phyloP scores from a whole-genome alignment of 2,113 vertebrate species.

The Neotragus moschatus region DNA sequence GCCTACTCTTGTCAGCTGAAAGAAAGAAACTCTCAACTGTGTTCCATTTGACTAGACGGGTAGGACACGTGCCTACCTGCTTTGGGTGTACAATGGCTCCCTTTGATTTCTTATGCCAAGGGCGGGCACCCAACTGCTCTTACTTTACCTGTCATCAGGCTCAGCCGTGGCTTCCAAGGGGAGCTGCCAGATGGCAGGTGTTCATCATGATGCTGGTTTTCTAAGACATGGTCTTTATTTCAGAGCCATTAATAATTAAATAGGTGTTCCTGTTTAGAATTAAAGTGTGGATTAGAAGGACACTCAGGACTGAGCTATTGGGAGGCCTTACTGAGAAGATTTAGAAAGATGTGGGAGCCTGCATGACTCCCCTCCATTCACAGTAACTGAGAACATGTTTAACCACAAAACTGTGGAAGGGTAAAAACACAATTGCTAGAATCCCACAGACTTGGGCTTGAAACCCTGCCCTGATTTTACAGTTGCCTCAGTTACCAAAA shows the following conservation, averaged over 20 bases:
- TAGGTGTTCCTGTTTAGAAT: not conserved
- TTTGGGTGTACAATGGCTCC: not conserved
- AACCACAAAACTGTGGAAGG: not conserved
- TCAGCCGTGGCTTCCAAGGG: not conserved
- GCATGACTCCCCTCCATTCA: not conserved
- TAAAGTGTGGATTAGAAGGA: not conserved
- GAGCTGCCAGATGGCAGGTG: not conserved
- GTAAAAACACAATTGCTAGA: not conserved
- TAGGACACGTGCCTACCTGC: not conserved
- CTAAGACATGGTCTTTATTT: not conserved
- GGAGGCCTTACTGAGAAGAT: not conserved
- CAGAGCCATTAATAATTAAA: not conserved
- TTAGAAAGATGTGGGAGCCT: not conserved
- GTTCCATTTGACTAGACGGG: not conserved
- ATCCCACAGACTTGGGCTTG: not conserved
- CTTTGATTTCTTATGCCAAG: not conserved
- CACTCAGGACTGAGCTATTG: not conserved
- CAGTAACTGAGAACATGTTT: not conserved
- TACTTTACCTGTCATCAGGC: not conserved
- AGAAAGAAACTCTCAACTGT: not conserved
- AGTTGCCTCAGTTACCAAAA: not conserved
- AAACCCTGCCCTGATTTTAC: not conserved
- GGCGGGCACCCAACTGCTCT: not conserved
- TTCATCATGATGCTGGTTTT: not conserved
- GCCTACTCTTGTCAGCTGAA: not conserved